phyloP scores from a whole-genome alignment of 2,888 invertebrate genomes.

The Hypselothyrea guttata region DNA sequence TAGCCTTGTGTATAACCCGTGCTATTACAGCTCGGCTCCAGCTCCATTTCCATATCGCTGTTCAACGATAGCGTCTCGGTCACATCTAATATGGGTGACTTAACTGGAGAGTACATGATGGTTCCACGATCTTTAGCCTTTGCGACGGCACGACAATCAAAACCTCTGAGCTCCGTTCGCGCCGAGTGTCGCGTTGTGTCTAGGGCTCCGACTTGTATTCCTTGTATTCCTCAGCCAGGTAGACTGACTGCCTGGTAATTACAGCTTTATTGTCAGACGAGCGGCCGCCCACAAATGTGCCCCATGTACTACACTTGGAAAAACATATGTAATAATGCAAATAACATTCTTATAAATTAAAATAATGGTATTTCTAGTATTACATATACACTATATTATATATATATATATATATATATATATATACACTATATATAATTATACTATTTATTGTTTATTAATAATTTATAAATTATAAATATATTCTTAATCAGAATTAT shows the following conservation, averaged over 20 bases:
- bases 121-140: background rate
- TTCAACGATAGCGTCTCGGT: constrained; percentile 67
- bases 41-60: constrained; percentile 52
- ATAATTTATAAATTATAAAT: too few relatives aligned
- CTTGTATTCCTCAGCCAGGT: constrained; percentile 20
- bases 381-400: too few relatives aligned
- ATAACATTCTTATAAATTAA: too few relatives aligned
- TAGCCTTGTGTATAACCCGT: constrained; percentile 22
- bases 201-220: constrained; percentile 30
- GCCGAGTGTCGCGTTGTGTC: constrained; percentile 47
- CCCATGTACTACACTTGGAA: background rate
- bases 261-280: constrained; percentile 58
- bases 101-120: constrained; percentile 60
- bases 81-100: constrained; percentile 78
- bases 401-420: too few relatives aligned
- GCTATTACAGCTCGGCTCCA: constrained; percentile 30
- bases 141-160: background rate
- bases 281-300: background rate
- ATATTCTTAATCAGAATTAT: too few relatives aligned
- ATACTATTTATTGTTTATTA: too few relatives aligned
- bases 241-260: constrained; percentile 49
- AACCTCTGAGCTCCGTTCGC: constrained; percentile 52
- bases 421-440: too few relatives aligned
- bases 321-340: too few relatives aligned
- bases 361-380: too few relatives aligned